These are phyloP conservation scores for Cettia cetti DNA, from an alignment of 2,113 vertebrate species.

Conservation along the genomic window DNA sequence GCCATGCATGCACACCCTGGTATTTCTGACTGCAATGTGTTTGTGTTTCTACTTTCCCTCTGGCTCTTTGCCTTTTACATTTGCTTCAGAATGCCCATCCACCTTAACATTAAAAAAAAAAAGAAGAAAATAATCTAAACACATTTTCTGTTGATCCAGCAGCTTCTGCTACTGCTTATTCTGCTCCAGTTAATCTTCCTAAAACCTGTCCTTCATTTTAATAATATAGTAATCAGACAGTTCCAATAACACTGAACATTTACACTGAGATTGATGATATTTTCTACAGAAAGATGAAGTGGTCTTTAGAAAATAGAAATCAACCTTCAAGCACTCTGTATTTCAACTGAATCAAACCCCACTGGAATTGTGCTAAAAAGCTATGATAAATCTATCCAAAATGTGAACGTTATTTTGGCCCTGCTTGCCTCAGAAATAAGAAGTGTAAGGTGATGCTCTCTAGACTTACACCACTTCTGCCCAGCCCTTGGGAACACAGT, in stretches of 20 bases:
- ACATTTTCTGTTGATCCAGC: background rate
- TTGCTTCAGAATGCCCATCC: slow-evolving; percentile 21
- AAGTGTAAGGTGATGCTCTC: background rate
- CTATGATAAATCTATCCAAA: background rate
- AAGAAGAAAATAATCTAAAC: background rate
- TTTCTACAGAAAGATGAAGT: background rate
- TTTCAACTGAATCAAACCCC: background rate
- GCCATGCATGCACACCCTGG: background rate
- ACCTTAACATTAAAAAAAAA: background rate
- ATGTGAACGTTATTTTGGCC: background rate
- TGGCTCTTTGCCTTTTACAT: slow-evolving; percentile 40
- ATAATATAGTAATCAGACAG: background rate
- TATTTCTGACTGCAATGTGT: slow-evolving; percentile 25
- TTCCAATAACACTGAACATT: background rate
- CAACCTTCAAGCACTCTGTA: background rate
- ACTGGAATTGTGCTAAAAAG: background rate
- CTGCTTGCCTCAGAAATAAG: background rate
- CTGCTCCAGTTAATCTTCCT: background rate
- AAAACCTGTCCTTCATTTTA: background rate
- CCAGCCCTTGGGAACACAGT: background rate
- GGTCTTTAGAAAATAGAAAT: background rate
- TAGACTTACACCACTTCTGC: background rate
- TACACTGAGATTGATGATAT: background rate
- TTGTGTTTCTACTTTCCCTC: slow-evolving; percentile 42
- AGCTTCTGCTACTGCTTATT: background rate